Base-by-base conservation (phyloP, 2,113 vertebrate genomes). In the Merops nubicus region DNA sequence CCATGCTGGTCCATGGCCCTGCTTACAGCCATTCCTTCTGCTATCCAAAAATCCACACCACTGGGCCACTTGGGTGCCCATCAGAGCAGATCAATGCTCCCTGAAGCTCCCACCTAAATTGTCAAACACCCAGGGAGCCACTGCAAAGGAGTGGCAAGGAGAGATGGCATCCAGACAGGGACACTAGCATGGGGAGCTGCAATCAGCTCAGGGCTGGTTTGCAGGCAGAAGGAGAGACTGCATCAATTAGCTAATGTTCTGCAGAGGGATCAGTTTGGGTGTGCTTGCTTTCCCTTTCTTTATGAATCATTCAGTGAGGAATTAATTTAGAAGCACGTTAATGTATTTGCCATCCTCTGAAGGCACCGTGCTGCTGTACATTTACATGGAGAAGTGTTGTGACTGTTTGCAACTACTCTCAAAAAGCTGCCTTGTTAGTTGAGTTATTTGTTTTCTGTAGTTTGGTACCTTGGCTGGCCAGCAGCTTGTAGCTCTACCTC, bases 351-450 rank as follows among this genome's bases (percentile, higher is more conserved):
- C 5, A 0, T 50, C 9, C 21, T 64, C 19, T 23, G 43, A 42
- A 90, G n/a, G 53, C 0, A 0, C 70, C 0, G 0, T n/a, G 43
- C 28, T 0, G 0, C 47, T 51, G 48, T 67, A 34, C 0, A 0
- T 15, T 19, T 57, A 45, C 25, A 4, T 7, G 11, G 53, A 33
- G 42, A 45, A 20, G 36, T 53, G 25, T 22, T 88, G n/a, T 0
- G 0, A 36, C 28, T 60, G 42, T 43, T 87, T 87, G 72, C 67
- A 65, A 12, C 7, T 1, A 1, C 26, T 47, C 50, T 77, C 5
- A 6, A 65, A 47, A 48, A 81, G 47, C 38, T 54, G 17, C 60
- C 34, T 15, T 15, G 0, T 54, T 26, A 17, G 5, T 15, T n/a
- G 76, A 45, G 45, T 62, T 42, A 18, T 28, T 40, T n/a, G 16